These are phyloP conservation scores for Lacerta viridis DNA, from an alignment of 2,797 vertebrate species.

Conservation along the genomic window DNA sequence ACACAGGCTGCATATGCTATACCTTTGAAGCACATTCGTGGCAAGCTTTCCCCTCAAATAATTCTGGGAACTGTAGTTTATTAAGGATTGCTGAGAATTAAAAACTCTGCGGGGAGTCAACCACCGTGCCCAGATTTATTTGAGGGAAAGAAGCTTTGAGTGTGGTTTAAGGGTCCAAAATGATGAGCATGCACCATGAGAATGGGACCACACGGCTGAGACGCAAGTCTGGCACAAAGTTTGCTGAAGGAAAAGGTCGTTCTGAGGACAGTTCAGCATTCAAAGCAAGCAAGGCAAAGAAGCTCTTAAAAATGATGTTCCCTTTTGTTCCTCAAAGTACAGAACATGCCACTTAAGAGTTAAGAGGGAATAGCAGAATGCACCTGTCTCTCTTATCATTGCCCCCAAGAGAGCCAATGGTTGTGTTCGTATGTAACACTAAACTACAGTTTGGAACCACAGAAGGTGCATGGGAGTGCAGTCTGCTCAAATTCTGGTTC, in stretches of 20 bases:
- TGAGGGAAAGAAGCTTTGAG: no score
- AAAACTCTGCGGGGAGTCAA: no score
- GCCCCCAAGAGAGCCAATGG: not conserved
- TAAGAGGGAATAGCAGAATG: not conserved
- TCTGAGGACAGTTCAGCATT: not conserved
- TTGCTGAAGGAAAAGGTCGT: not conserved
- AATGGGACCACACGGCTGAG: not conserved
- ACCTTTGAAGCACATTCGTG: no score
- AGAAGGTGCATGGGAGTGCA: no score
- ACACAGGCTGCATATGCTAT: not conserved
- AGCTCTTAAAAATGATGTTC: not conserved
- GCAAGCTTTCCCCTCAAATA: no score
- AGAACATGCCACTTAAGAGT: not conserved
- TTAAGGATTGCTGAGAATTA: no score
- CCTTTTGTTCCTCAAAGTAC: slow-evolving; percentile 38
- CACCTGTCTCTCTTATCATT: not conserved
- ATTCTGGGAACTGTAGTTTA: no score
- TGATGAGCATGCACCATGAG: no score
- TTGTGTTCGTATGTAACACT: no score
- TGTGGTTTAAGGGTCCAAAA: no score
- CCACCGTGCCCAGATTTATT: no score
- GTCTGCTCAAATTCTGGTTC: not conserved
- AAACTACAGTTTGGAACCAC: no score
- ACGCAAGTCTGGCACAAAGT: not conserved
- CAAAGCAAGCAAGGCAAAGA: not conserved